These are phyloP conservation scores for Dendrolimus houi DNA, from an alignment of 2,888 invertebrate species.

Conservation along the genomic window DNA sequence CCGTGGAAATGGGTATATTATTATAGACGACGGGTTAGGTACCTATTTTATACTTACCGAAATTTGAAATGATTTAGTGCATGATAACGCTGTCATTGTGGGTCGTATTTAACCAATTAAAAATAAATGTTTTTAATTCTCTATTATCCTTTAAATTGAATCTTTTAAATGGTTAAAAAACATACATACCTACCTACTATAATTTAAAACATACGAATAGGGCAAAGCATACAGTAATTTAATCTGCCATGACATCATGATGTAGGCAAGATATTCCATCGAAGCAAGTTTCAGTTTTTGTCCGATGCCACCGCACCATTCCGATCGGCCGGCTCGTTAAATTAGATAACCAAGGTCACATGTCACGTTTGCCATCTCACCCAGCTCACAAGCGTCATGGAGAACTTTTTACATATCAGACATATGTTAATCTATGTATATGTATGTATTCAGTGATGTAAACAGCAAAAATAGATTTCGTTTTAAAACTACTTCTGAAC, in stretches of 20 bases:
- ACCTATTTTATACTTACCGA: too few relatives aligned
- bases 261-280: constrained; percentile 61
- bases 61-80: too few relatives aligned
- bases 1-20: too few relatives aligned
- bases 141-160: too few relatives aligned
- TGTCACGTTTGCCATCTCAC: not conserved
- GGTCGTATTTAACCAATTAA: too few relatives aligned
- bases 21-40: too few relatives aligned
- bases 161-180: too few relatives aligned
- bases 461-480: not conserved
- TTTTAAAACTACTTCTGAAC: too few relatives aligned
- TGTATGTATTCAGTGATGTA: constrained; percentile 4
- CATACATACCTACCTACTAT: too few relatives aligned
- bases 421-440: constrained; percentile 3
- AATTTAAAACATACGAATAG: not conserved
- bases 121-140: too few relatives aligned
- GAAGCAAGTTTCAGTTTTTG: constrained; percentile 41
- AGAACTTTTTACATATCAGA: constrained; percentile 1
- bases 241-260: constrained; percentile 71
- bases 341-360: not conserved
- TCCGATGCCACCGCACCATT: constrained; percentile 7
- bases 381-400: not conserved
- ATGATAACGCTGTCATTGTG: too few relatives aligned
- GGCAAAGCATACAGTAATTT: constrained; percentile 47
- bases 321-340: not conserved